These are phyloP conservation scores for Symphodus melops DNA, from an alignment of 2,113 vertebrate genomes.

Conservation along the genomic window DNA sequence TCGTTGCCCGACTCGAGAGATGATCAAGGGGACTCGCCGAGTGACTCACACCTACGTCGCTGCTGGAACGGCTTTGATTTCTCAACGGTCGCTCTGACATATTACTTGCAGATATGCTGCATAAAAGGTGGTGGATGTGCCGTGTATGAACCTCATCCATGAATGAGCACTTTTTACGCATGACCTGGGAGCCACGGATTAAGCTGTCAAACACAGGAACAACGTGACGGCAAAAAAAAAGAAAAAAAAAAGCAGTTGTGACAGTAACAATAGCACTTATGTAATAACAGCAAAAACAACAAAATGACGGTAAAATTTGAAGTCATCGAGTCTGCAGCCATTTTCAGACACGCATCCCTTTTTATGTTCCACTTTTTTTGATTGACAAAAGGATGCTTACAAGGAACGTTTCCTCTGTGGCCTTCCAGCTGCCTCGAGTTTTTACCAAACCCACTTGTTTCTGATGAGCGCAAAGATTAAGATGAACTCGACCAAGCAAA, in stretches of 20 bases:
- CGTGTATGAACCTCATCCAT: constrained; percentile 28
- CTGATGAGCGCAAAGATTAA: constrained; percentile 30
- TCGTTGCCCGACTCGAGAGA: constrained; percentile 18
- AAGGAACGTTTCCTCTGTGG: background rate
- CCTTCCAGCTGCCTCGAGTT: background rate
- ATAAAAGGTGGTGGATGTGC: constrained; percentile 46
- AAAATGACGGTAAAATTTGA: too few species aligned
- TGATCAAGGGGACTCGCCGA: constrained; percentile 55
- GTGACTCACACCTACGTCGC: constrained; percentile 43
- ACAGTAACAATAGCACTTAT: background rate
- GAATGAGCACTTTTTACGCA: constrained; percentile 52
- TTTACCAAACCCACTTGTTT: background rate
- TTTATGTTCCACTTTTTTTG: background rate
- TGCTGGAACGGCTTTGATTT: constrained; percentile 44
- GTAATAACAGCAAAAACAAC: background rate
- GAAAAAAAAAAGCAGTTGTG: background rate
- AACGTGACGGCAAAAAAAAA: background rate
- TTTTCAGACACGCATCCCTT: too few species aligned
- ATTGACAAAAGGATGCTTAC: background rate
- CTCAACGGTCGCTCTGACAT: constrained; percentile 11
- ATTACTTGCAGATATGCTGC: constrained; percentile 37
- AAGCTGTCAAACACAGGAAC: constrained; percentile 39
- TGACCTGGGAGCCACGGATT: constrained; percentile 47
- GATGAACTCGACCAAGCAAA: constrained; percentile 41
- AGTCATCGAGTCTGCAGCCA: background rate